Evolutionary conservation across 2,113 vertebrate species (phyloP).

Genomic region (Caranx ignobilis): DNA sequence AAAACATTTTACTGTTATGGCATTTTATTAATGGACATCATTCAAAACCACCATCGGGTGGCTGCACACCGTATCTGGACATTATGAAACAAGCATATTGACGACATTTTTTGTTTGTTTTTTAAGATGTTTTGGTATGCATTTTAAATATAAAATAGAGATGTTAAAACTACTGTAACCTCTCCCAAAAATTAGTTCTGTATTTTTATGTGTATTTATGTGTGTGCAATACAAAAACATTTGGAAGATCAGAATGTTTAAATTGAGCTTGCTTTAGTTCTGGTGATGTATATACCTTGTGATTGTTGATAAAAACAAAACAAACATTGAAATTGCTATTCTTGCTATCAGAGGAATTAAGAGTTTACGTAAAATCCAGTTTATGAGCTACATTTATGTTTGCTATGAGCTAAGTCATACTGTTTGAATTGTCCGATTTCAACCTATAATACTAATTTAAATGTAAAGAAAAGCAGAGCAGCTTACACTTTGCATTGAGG

Average conservation of each 20-base stretch:
- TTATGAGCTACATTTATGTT: conserved; percentile 83
- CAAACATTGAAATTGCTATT: conserved; percentile 79
- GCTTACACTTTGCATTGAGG: conserved; percentile 81
- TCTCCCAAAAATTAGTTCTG: conserved; percentile 75
- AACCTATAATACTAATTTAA: conserved; percentile 80
- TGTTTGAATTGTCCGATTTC: conserved; percentile 78
- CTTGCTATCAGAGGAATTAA: conserved; percentile 79
- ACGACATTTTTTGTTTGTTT: conserved; percentile 77
- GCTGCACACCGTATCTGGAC: conserved; percentile 81
- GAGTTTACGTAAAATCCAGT: conserved; percentile 77
- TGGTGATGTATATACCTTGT: conserved; percentile 85
- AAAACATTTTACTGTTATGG: conserved; percentile 78
- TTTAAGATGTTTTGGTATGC: conserved; percentile 86
- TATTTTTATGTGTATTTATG: conserved; percentile 84
- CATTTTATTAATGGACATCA: conserved; percentile 82
- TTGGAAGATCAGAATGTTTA: conserved; percentile 83
- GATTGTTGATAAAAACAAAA: conserved; percentile 79
- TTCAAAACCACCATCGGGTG: conserved; percentile 72
- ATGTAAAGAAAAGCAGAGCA: conserved; percentile 80
- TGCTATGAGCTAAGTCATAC: conserved; percentile 82
- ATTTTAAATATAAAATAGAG: conserved; percentile 85
- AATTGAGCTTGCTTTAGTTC: conserved; percentile 85
- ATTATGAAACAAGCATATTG: conserved; percentile 80
- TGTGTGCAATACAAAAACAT: conserved; percentile 81
- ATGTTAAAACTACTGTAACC: conserved; percentile 80